A percentile compares a stretch with the other conserved stretches of the same genome.
phyloP scores from a whole-genome alignment of 2,113 vertebrate genomes.

The Pollimyrus isidori region DNA sequence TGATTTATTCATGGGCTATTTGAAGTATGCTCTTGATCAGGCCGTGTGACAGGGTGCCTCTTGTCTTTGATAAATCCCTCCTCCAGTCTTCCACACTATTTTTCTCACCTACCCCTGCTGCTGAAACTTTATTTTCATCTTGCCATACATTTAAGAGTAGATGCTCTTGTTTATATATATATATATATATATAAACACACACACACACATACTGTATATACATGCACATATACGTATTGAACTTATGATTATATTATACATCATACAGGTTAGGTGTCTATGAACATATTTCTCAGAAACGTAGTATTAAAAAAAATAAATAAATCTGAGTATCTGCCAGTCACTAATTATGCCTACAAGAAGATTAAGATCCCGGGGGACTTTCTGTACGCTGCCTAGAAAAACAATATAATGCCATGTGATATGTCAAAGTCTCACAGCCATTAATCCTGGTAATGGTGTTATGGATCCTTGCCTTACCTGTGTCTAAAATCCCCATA shows the following conservation, averaged over 20 bases:
- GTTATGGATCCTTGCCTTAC: constrained; percentile 48
- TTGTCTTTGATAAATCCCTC: not conserved
- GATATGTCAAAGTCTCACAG: not conserved
- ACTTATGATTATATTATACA: not conserved
- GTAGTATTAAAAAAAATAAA: not conserved
- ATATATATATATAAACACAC: no score
- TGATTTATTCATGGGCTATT: not conserved
- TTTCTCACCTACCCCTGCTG: not conserved
- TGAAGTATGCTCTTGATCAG: not conserved
- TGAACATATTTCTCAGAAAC: not conserved
- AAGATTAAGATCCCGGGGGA: not conserved
- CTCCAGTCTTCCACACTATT: not conserved
- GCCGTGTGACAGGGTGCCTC: not conserved
- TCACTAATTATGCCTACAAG: not conserved
- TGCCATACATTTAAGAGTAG: not conserved
- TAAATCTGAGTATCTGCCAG: not conserved
- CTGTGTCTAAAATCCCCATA: constrained; percentile 83
- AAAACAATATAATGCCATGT: not conserved
- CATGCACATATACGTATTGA: not conserved
- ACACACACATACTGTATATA: not conserved
- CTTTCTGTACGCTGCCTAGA: not conserved
- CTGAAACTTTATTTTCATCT: not conserved
- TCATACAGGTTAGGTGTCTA: not conserved
- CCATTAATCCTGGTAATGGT: not conserved
- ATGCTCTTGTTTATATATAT: not conserved